Conservation (phyloP, 2,113 vertebrate genomes). For the Tauraco erythrolophus region DNA sequence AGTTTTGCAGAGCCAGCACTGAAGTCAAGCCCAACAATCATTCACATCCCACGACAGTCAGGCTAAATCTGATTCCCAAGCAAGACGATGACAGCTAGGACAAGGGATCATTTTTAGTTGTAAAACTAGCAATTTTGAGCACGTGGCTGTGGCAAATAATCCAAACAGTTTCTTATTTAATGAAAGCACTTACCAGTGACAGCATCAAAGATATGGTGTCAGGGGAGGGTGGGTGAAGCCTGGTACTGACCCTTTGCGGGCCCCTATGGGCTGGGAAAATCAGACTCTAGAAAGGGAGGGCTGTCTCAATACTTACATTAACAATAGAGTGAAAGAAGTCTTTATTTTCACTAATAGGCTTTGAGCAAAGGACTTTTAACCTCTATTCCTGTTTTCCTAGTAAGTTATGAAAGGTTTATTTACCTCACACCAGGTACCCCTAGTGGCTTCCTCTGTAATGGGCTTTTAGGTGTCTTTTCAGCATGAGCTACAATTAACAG, state of each 20-base stretch:
- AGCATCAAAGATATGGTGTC: background rate
- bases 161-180: background rate
- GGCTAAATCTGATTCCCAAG: background rate
- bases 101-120: background rate
- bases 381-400: background rate
- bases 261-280: background rate
- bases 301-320: background rate
- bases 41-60: background rate
- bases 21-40: background rate
- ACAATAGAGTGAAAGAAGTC: background rate
- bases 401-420: background rate
- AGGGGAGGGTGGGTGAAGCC: background rate
- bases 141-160: background rate
- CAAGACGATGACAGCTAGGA: conserved; percentile 15
- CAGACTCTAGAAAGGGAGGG: background rate
- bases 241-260: background rate
- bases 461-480: background rate
- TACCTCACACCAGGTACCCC: background rate
- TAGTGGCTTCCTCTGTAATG: background rate
- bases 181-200: background rate
- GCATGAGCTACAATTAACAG: background rate
- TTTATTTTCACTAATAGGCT: background rate
- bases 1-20: background rate
- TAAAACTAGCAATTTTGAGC: background rate
- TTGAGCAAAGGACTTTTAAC: background rate